Base-by-base conservation (phyloP, 2,797 vertebrate species). In the Poeciliopsis paucimaculata region DNA sequence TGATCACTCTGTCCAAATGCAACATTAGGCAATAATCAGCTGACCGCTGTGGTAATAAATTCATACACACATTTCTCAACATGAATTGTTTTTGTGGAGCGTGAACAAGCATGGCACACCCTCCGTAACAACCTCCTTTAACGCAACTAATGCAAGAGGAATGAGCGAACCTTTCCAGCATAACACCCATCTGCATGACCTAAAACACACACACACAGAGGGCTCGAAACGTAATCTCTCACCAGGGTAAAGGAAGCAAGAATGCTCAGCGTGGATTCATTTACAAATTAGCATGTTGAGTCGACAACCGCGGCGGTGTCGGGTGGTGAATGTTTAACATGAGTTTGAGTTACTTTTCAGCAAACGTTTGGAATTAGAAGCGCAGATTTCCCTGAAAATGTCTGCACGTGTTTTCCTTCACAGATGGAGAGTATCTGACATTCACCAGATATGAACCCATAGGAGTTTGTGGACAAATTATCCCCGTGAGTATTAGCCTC, bases 381-480 rank as follows among this genome's bases (percentile, higher is more conserved):
- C 76, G 53, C 43, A 49, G 46, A 72, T 85, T 81, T 78, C 20
- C 85, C 47, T 78, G 8, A 77, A 31, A 87, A 70, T 84, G 79
- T 86, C 92, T 94, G 90, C 82, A 78, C 86, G 80, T 72, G 20
- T 43, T 60, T 86, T 83, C 75, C 74, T 82, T 72, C 68, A 82
- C 96, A 99, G 98, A 99, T 96, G 98, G 98, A 94, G 97, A 98
- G 90, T 99, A 97, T 96, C 97, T 99, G 92, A 97, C 98, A 39
- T 98, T 99, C 93, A 99, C 98, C 92, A 97, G 97, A 95, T 96
- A 98, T 36, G 98, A 99, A 93, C 98, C 98, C 88, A 97, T 99
- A 16, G 98, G 98, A 90, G 98, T 99, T 85, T 99, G 98, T 90
- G 98, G 98, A 97, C 98, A 99, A 96, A 99, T 99, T 95, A 97